A percentile compares a stretch with the other conserved stretches of the same genome.
Conservation (phyloP, 2,797 vertebrate species). For the Sebastes vulpes region DNA sequence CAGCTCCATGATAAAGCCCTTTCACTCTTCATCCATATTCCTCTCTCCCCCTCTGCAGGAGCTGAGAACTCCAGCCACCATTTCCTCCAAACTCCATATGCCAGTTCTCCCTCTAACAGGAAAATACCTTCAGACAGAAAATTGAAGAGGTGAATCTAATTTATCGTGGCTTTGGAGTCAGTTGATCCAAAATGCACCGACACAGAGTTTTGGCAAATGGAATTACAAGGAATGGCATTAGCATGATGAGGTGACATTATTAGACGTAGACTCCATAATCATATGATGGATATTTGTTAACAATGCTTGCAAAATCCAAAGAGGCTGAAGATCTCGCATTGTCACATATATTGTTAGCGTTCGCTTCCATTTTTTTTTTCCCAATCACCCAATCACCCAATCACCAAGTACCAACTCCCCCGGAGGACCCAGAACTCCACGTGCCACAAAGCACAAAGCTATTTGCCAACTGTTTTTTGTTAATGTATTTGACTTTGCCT, state of each 20-base stretch:
- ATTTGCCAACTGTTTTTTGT: not conserved
- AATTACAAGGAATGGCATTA: constrained; percentile 2
- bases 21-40: constrained; percentile 10
- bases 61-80: not conserved
- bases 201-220: not conserved
- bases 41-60: not conserved
- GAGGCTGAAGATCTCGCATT: not conserved
- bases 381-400: not conserved
- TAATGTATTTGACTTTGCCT: not conserved
- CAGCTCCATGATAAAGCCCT: not conserved
- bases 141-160: not conserved
- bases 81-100: constrained; percentile 1
- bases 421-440: not conserved
- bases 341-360: not conserved
- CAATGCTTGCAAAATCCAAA: not conserved
- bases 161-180: not conserved
- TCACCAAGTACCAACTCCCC: not conserved
- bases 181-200: not conserved
- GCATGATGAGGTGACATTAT: not conserved
- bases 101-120: not conserved
- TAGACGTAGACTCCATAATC: not conserved
- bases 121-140: constrained; percentile 2
- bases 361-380: not conserved
- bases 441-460: not conserved
- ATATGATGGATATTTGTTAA: not conserved